These are phyloP conservation scores for Nemapogon koenigi DNA, from an alignment of 2,888 invertebrate species.

Conservation along the genomic window DNA sequence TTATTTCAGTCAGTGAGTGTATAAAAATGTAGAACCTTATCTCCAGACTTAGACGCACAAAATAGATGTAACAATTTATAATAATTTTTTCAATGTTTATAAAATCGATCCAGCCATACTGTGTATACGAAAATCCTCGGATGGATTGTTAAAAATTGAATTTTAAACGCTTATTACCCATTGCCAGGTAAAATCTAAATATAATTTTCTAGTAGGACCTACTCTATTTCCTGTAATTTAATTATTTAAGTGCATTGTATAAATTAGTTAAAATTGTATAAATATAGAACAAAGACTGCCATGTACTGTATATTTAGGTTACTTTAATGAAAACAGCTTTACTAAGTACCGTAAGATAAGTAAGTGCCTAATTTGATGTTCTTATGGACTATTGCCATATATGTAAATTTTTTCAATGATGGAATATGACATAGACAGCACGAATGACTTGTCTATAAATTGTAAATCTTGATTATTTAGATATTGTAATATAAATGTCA, in stretches of 20 bases:
- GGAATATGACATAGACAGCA: background rate
- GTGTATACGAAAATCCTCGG: background rate
- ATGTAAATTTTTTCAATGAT: background rate
- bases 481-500: no score
- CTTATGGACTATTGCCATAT: no score
- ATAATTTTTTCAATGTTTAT: background rate
- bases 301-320: conserved; percentile 42
- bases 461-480: no score
- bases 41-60: no score
- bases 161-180: conserved; percentile 60
- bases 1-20: no score
- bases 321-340: conserved; percentile 9
- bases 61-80: background rate
- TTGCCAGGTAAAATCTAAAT: conserved; percentile 62
- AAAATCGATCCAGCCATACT: background rate
- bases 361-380: no score
- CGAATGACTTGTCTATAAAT: no score
- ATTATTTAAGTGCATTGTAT: conserved; percentile 46
- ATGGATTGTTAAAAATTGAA: background rate
- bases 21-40: no score
- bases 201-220: conserved; percentile 45
- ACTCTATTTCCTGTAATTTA: conserved; percentile 48
- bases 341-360: conserved; percentile 6
- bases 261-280: conserved; percentile 10
- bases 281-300: conserved; percentile 59